Percentiles rank a stretch among this genome's conserved stretches.
phyloP scores from a whole-genome alignment of 1,140 invertebrate genomes.

The Drosophila ohnishii region DNA sequence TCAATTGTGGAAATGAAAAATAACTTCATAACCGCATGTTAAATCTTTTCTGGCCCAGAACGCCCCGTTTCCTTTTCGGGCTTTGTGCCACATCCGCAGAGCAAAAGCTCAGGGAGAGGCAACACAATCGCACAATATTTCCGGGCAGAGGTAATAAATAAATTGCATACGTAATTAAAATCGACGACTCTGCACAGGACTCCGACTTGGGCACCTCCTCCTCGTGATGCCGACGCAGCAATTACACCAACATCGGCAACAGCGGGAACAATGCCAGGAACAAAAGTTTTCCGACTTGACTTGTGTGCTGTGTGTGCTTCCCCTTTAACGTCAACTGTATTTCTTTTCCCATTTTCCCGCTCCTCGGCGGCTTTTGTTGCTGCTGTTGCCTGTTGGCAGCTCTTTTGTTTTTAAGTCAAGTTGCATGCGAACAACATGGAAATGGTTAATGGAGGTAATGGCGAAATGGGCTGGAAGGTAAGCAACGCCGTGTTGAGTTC shows the following conservation, averaged over 20 bases:
- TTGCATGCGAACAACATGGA: conserved; percentile 52
- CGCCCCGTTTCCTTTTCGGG: conserved; percentile 1
- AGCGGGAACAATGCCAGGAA: conserved; percentile 31
- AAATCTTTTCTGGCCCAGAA: conserved; percentile 43
- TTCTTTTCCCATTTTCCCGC: conserved; percentile 32
- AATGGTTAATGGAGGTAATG: conserved; percentile 49
- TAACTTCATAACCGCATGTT: conserved; percentile 73
- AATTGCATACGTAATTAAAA: conserved; percentile 82
- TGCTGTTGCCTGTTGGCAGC: conserved; percentile 64
- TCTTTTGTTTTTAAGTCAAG: conserved; percentile 55
- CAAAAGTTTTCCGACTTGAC: conserved; percentile 75
- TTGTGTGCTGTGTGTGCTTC: conserved; percentile 58
- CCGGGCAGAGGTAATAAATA: conserved; percentile 79
- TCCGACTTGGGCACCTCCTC: conserved; percentile 24
- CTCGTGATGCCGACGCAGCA: conserved; percentile 50
- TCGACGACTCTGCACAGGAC: conserved; percentile 73
- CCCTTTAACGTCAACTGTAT: conserved; percentile 70
- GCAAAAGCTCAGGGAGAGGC: conserved; percentile 44
- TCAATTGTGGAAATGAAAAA: conserved; percentile 74
- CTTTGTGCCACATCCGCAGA: conserved; percentile 40
- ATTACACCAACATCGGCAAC: conserved; percentile 60
- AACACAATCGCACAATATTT: conserved; percentile 78
- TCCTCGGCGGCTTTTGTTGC: conserved; percentile 46
- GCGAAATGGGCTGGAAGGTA: conserved; percentile 46
- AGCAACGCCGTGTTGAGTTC: conserved; percentile 27